Base-by-base conservation (phyloP, 2,797 vertebrate species). In the Sebastiscus tertius region DNA sequence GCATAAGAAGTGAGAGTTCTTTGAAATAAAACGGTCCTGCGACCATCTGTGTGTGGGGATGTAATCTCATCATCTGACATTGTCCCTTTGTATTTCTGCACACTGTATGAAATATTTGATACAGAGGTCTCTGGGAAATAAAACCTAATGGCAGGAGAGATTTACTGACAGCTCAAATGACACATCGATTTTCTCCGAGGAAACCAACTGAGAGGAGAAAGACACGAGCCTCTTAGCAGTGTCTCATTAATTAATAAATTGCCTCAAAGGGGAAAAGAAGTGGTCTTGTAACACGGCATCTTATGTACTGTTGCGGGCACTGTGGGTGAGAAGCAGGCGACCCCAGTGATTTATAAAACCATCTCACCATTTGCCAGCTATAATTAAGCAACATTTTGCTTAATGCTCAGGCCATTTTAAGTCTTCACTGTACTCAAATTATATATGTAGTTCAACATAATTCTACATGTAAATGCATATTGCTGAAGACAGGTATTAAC, bases 191-290 rank as follows among this genome's bases (percentile, higher is more conserved):
- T 90, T 73, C 66, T 90, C 84, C 22, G 69, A 87, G 83, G 73
- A 84, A 76, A 84, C 55, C 59, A 59, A 58, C 69, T n/a, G 60
- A 84, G 69, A 72, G 58, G 75, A 84, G 85, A 83, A 68, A 76
- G 71, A 78, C 33, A 55, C 13, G n/a, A 29, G 64, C 59, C 62
- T 86, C 87, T 87, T 72, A 75, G 78, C 75, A 56, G 76, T 36
- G 60, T 87, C 75, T 91, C 77, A 85, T 89, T 93, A 86, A 93
- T 89, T 83, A 86, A 93, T 89, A 84, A 81, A 77, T 81, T 59
- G 73, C 80, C 79, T 89, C 75, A 63, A 66, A 79, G 72, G 87
- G 69, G 29, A 59, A 66, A 68, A 72, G 55, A 75, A 80, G 74
- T 79, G 80, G 67, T 89, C 72, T 82, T 69, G 69, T 84, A 84